phyloP scores from a whole-genome alignment of 2,797 vertebrate species.

The Esox masquinongy region DNA sequence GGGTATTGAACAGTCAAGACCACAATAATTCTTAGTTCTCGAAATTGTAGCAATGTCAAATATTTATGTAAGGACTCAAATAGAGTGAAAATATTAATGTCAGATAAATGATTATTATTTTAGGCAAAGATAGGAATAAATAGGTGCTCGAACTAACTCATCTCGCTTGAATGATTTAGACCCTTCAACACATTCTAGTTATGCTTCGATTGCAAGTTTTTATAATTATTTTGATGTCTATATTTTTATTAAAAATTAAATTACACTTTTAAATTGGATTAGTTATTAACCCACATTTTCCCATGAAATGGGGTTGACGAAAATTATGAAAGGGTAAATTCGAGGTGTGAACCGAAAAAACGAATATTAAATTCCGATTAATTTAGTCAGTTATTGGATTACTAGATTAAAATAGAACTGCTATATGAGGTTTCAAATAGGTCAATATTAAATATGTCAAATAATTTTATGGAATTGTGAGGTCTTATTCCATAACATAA shows the following conservation, averaged over 20 bases:
- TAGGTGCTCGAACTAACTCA: not conserved
- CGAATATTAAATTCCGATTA: not conserved
- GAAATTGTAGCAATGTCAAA: not conserved
- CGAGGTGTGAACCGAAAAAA: not conserved
- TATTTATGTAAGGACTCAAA: not conserved
- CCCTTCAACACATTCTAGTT: not conserved
- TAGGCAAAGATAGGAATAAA: not conserved
- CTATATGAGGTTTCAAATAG: not conserved
- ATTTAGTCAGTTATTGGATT: not conserved
- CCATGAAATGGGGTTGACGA: not conserved
- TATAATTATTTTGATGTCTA: not conserved
- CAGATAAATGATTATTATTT: not conserved
- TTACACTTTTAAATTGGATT: not conserved
- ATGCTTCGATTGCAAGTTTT: not conserved
- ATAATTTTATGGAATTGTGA: not conserved
- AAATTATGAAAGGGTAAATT: not conserved
- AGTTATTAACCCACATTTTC: not conserved
- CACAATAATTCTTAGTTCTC: not conserved
- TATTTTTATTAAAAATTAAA: not conserved
- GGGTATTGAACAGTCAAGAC: constrained; percentile 10
- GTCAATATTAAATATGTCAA: not conserved
- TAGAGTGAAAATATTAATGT: not conserved
- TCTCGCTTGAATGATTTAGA: not conserved
- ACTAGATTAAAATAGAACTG: not conserved
- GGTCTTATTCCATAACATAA: too few species aligned